Evolutionary conservation across 2,888 invertebrate genomes (phyloP).

Genomic region (Colostygia pectinataria): DNA sequence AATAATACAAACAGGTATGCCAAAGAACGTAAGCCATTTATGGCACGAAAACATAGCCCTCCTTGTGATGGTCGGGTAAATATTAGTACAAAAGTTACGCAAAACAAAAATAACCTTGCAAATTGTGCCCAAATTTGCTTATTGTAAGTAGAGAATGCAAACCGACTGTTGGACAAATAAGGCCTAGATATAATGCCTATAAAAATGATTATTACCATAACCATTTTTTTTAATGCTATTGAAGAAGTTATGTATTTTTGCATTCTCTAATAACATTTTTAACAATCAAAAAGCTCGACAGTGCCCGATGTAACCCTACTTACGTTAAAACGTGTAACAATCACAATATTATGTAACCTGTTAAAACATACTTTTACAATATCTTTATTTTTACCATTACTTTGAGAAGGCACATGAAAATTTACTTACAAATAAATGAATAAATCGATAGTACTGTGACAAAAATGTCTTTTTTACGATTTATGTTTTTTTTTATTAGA

Average conservation of each 20-base stretch:
- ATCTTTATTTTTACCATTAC: constrained; percentile 56
- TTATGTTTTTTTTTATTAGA: constrained; percentile 16
- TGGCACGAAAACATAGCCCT: constrained; percentile 51
- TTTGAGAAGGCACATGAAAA: constrained; percentile 82
- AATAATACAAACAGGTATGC: constrained; percentile 45
- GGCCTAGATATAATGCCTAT: background rate
- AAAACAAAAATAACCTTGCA: constrained; percentile 45
- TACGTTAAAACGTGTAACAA: constrained; percentile 68
- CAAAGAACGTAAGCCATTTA: constrained; percentile 47
- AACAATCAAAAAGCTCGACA: constrained; percentile 43
- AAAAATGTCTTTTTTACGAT: constrained; percentile 33
- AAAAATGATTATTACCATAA: constrained; percentile 12
- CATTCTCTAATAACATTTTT: constrained; percentile 27
- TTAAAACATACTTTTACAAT: constrained; percentile 66
- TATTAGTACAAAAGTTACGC: constrained; percentile 47
- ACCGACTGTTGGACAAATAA: background rate
- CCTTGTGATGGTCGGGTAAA: constrained; percentile 16
- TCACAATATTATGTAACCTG: constrained; percentile 57
- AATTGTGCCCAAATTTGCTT: constrained; percentile 54
- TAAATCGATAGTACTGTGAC: constrained; percentile 48
- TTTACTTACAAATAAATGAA: constrained; percentile 76
- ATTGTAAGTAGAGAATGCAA: constrained; percentile 19
- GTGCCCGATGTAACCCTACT: constrained; percentile 67
- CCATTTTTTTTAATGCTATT: constrained; percentile 1
- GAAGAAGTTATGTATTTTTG: background rate